Evolutionary conservation across 2,888 invertebrate species (phyloP), one percentile per base, ranked within the genome.

Genomic region (Amorpha juglandis): DNA sequence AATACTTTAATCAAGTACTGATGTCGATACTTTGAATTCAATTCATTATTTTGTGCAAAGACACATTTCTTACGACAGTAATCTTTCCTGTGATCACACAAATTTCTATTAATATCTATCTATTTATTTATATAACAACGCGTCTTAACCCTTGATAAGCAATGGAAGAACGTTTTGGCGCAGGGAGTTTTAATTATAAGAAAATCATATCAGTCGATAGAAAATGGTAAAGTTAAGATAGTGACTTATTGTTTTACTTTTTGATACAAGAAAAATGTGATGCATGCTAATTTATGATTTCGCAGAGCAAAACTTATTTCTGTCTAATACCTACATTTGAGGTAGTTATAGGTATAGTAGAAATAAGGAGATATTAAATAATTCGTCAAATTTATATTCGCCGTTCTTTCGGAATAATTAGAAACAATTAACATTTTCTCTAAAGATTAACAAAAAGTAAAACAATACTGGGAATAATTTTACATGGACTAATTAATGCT

Each of bases 101-200:
- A 48, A 35, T 48, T 47, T 47, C 38, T 64, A 52, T 16, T 63
- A 63, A 58, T 50, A 58, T 58, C 58, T 35, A 65, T 65, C 55
- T 65, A 65, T 58, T 35, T 19, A 35, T 53, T 53, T 45, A 64
- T 64, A 65, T 48, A 65, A 65, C 35, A 64, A 64, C 55, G 33
- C 55, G 35, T 9, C 38, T 21, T 65, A 65, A 47, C 21, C 58
- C 47, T 65, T 48, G 55, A 58, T 67, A 72, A 73, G 68, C 69
- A 72, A 71, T 82, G 86, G 86, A 87, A 87, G 86, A 86, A 79
- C 72, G 74, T 77, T 88, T 88, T 88, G 88, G 87, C 88, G 81
- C 75, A 81, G 78, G 83, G 86, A 87, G 84, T 84, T 75, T 80
- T 71, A 74, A 79, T 73, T 76, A 69, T 71, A 73, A 63, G 66